These are phyloP conservation scores for Connochaetes taurinus DNA, from an alignment of 2,113 vertebrate species.

Conservation along the genomic window DNA sequence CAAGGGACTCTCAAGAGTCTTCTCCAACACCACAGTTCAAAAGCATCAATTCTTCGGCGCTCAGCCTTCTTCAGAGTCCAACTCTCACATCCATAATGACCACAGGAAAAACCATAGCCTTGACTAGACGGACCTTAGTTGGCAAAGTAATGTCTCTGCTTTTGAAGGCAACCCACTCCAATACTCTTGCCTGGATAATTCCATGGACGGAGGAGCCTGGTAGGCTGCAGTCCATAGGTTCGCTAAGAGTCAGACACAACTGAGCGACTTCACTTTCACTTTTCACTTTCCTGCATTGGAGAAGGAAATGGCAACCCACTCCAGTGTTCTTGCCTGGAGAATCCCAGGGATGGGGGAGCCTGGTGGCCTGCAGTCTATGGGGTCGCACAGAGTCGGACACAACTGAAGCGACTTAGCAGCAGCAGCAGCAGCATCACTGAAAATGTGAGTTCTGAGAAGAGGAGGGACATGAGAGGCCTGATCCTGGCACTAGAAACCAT, in stretches of 20 bases:
- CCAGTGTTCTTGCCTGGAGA: background rate
- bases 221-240: background rate
- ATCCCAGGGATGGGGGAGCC: background rate
- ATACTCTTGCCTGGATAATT: background rate
- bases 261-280: background rate
- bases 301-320: background rate
- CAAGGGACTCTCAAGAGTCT: no score
- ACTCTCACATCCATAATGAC: no score
- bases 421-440: background rate
- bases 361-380: background rate
- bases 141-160: no score
- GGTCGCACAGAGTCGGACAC: background rate
- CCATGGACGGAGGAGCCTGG: background rate
- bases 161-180: background rate
- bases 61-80: no score
- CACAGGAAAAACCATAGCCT: no score
- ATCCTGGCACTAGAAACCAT: background rate
- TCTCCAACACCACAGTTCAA: no score
- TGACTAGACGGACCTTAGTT: no score
- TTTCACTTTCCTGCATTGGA: background rate
- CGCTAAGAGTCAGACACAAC: background rate
- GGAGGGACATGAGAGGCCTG: background rate
- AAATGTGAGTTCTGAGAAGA: background rate
- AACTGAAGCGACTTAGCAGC: accelerated
- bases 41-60: no score